Base-by-base conservation (phyloP, 2,888 invertebrate genomes). In the Rhingia campestris region DNA sequence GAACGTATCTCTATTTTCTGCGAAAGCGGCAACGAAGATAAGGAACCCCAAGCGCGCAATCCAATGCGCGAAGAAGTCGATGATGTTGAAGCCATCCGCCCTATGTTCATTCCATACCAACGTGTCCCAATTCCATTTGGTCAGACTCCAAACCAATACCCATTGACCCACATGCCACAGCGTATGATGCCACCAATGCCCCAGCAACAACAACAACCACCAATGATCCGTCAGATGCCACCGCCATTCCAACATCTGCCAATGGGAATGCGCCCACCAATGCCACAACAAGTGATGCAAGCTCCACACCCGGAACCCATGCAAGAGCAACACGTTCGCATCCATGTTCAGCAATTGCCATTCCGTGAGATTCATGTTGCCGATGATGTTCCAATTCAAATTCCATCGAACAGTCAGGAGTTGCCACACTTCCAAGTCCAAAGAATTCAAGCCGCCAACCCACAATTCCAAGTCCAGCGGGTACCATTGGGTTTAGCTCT, bases 1-100 rank as follows among this genome's bases (percentile, higher is more conserved):
- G 97, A 97, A 91, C 94, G 96, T 76, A 95, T 97, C 92, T 95
- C 96, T 39, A 97, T 97, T 90, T 94, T 96, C 90, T 97, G 97
- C 90, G 96, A 97, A 90, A 96, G 96, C 88, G 97, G 96, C 73
- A 89, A 90, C 43, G 91, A 90, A 69, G 77, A 77, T 10, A 75
- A 72, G 33, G 87, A 87, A 45, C 87, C 87, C 43, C 79, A 86
- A 14, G 61, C 86, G 2, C 86, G 87, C 59, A 49, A 86, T 22
- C 80, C 81, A 22, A 80, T 87, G 66, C 88, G 89, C 12, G 90
- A 90, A 32, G 89, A 88, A 3, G 88, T 89, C 43, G 91, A 90
- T 56, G 91, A 91, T 73, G 87, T 87, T 14, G 91, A 91, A 87
- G 89, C 90, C n/a, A 89, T 92, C 86, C 90, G 90, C 10, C 91